These are phyloP conservation scores for Meloidogyne floridensis DNA, from an alignment of 1,140 invertebrate genomes.

Conservation along the genomic window DNA sequence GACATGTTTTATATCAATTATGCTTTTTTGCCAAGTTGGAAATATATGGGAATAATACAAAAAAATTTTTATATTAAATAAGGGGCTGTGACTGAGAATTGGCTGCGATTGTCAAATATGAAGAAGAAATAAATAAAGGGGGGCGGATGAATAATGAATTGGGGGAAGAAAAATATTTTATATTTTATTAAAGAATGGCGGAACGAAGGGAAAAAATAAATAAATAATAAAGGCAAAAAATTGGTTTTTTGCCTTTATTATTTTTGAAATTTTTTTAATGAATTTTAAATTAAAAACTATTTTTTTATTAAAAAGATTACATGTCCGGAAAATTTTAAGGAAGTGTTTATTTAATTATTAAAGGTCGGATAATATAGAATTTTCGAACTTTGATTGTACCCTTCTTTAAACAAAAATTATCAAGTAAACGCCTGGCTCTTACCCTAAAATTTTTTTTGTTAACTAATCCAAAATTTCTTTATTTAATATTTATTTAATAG, in stretches of 20 bases:
- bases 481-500: too few species aligned
- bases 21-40: slow-evolving; percentile 5
- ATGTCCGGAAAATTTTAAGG: not conserved
- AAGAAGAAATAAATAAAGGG: not conserved
- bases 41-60: not conserved
- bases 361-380: not conserved
- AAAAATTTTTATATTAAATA: not conserved
- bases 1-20: not conserved
- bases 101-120: slow-evolving; percentile 6
- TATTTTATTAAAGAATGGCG: slow-evolving; percentile 6
- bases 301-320: too few species aligned
- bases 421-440: too few species aligned
- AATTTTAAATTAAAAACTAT: not conserved
- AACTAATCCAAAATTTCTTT: too few species aligned
- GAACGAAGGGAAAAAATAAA: slow-evolving; percentile 3
- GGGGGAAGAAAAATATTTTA: not conserved
- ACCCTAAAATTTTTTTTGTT: too few species aligned
- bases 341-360: not conserved
- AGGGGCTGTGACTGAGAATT: not conserved
- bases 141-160: slow-evolving; percentile 1
- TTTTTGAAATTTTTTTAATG: slow-evolving; percentile 1
- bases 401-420: too few species aligned
- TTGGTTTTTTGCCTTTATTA: not conserved
- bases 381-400: too few species aligned
- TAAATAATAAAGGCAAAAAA: slow-evolving; percentile 14